phyloP scores from a whole-genome alignment of 2,888 invertebrate genomes.

The Rhingia campestris region DNA sequence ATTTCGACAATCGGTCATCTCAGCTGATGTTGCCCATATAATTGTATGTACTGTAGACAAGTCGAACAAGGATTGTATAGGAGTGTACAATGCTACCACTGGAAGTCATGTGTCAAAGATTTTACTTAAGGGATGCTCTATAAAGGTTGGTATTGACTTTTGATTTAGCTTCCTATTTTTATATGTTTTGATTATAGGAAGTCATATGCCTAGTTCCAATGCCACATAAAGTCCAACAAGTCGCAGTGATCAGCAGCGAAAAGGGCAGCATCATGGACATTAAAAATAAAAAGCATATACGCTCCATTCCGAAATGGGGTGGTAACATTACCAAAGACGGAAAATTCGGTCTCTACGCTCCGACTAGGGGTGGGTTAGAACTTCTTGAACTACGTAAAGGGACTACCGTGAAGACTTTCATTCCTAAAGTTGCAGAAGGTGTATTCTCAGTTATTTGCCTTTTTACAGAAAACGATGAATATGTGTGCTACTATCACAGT shows the following conservation, averaged over 20 bases:
- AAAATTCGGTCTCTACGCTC: constrained; percentile 95
- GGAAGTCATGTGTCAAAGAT: constrained; percentile 86
- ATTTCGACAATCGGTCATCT: constrained; percentile 90
- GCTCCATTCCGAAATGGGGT: constrained; percentile 95
- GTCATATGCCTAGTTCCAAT: constrained; percentile 90
- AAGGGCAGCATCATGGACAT: constrained; percentile 96
- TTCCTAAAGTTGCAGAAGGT: constrained; percentile 97
- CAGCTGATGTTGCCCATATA: constrained; percentile 91
- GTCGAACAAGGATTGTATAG: constrained; percentile 90
- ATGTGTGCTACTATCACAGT: constrained; percentile 98
- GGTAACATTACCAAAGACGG: constrained; percentile 94
- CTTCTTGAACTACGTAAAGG: constrained; percentile 95
- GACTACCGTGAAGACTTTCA: constrained; percentile 93
- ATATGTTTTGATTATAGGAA: constrained; percentile 83
- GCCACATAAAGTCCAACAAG: constrained; percentile 92
- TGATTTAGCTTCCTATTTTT: background rate
- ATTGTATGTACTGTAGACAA: constrained; percentile 92
- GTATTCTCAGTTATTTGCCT: constrained; percentile 97
- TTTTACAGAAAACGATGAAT: constrained; percentile 96
- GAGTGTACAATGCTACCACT: constrained; percentile 91
- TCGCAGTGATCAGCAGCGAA: constrained; percentile 94
- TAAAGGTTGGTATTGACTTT: constrained; percentile 83
- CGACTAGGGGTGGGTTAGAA: constrained; percentile 95
- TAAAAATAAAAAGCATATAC: constrained; percentile 92
- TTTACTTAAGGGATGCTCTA: constrained; percentile 83